phyloP scores from a whole-genome alignment of 2,888 invertebrate species.

The Vanessa cardui region DNA sequence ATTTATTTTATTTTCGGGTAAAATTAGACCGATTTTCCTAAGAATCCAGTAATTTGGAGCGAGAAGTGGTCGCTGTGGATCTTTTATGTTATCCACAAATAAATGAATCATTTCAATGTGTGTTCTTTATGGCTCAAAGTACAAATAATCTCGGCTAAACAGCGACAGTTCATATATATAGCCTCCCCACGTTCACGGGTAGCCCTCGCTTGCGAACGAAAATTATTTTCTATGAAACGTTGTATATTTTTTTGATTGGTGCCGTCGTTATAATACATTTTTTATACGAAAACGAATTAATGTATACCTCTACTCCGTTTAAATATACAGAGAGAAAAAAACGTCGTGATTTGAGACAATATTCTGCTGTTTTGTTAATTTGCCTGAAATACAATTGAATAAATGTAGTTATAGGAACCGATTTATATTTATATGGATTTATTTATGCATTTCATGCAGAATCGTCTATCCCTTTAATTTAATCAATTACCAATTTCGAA shows the following conservation, averaged over 20 bases:
- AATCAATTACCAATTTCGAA: too few species aligned
- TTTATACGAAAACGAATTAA: conserved; percentile 23
- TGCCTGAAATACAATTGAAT: too few species aligned
- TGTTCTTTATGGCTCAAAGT: conserved; percentile 32
- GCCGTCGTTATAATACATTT: conserved; percentile 21
- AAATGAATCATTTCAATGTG: conserved; percentile 49
- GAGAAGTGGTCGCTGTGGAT: conserved; percentile 56
- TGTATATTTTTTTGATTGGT: conserved; percentile 16
- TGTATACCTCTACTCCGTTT: background rate
- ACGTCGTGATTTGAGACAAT: background rate
- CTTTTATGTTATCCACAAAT: conserved; percentile 54
- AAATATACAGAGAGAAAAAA: background rate
- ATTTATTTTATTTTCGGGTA: conserved; percentile 53
- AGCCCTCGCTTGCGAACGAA: conserved; percentile 19
- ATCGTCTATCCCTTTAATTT: too few species aligned
- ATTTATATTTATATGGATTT: too few species aligned
- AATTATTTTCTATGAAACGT: conserved; percentile 21
- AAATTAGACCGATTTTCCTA: conserved; percentile 55
- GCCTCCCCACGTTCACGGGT: conserved; percentile 13
- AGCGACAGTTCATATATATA: conserved; percentile 23
- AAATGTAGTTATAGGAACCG: too few species aligned
- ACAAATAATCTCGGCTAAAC: conserved; percentile 20
- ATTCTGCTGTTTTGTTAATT: too few species aligned
- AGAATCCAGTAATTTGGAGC: conserved; percentile 70
- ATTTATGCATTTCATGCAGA: too few species aligned